These are phyloP conservation scores for Intellagama lesueurii DNA, from an alignment of 2,797 vertebrate species.

Conservation along the genomic window DNA sequence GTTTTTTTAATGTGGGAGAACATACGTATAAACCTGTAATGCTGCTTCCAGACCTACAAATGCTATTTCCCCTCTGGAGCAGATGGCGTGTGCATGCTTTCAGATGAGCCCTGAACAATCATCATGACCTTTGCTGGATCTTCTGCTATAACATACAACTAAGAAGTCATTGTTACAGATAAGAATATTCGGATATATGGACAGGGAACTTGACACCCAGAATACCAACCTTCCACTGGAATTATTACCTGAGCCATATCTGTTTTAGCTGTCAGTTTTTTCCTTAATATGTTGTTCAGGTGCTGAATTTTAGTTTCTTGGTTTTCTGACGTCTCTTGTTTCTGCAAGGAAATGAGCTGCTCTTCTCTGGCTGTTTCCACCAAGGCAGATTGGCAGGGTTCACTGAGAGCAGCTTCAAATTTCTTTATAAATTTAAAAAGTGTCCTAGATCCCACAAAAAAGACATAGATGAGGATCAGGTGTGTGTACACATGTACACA, in stretches of 20 bases:
- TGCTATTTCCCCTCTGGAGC: not conserved
- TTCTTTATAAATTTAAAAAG: constrained; percentile 97
- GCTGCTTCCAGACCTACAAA: not conserved
- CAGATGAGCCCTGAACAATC: not conserved
- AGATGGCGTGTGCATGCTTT: not conserved
- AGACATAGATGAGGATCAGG: not conserved
- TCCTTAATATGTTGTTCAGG: constrained; percentile 82
- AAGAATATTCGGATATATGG: not conserved
- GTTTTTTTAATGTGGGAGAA: no score
- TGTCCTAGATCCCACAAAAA: constrained; percentile 80
- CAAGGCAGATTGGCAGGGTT: constrained; percentile 83
- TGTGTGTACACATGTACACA: not conserved
- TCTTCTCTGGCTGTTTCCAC: constrained; percentile 83
- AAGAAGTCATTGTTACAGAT: not conserved
- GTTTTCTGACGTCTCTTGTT: constrained; percentile 63
- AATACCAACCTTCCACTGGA: not conserved
- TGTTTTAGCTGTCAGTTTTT: constrained; percentile 75
- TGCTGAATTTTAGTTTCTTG: constrained; percentile 82
- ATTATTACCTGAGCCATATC: constrained; percentile 67
- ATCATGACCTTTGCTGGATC: not conserved
- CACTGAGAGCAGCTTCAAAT: constrained; percentile 86
- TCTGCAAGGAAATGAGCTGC: constrained; percentile 79
- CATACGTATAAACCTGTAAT: not conserved
- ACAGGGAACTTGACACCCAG: not conserved
- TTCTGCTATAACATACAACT: not conserved